These are phyloP conservation scores for Eonycteris spelaea DNA, from an alignment of 2,113 vertebrate genomes.

Conservation along the genomic window DNA sequence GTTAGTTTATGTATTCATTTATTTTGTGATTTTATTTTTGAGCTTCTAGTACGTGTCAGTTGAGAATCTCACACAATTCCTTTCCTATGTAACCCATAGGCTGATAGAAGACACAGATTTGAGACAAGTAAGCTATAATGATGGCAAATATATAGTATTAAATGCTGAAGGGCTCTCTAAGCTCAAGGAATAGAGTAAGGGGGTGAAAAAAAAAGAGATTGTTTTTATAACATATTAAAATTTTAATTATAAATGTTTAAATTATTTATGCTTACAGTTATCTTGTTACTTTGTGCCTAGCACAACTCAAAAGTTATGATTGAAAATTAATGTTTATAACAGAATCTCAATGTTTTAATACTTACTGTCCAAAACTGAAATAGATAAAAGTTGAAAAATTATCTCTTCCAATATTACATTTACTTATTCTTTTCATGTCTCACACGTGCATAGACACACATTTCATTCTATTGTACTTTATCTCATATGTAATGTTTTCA, in stretches of 20 bases:
- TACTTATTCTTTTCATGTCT: neutral
- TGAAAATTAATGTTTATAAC: neutral
- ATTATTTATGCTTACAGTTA: neutral
- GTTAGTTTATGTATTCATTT: neutral
- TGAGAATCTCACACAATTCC: neutral
- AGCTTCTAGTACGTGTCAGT: neutral
- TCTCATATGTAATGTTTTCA: neutral
- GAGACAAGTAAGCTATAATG: neutral
- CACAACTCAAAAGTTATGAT: neutral
- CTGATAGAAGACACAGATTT: neutral
- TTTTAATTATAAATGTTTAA: neutral
- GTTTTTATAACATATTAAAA: neutral
- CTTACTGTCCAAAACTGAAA: conserved; percentile 22
- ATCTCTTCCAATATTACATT: neutral
- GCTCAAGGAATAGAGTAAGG: neutral
- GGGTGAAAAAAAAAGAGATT: neutral
- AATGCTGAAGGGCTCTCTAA: neutral
- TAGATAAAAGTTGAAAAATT: neutral
- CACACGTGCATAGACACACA: neutral
- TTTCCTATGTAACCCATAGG: neutral
- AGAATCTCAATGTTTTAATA: conserved; percentile 37
- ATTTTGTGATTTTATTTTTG: neutral
- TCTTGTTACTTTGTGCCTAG: neutral
- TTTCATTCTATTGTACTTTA: neutral
- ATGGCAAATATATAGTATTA: neutral